Percentiles rank a stretch among this genome's conserved stretches.
Evolutionary conservation across 37 sponge, comb jelly and placozoan genomes (phyloP).

Genomic region (Cladorhizidae sp.): DNA sequence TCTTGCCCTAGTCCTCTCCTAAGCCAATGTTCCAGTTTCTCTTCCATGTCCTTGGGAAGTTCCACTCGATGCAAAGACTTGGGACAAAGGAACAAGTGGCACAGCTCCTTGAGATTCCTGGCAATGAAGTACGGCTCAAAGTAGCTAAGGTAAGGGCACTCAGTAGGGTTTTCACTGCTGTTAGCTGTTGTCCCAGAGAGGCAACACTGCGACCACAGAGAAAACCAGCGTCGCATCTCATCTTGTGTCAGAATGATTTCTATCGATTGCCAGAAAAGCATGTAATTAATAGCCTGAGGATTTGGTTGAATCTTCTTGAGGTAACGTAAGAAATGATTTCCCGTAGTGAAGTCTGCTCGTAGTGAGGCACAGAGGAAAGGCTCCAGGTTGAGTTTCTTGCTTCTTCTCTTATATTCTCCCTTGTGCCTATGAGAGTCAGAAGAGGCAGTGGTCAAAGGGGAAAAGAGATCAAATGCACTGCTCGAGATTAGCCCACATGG

Average conservation of each 20-base stretch:
- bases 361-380: conserved; percentile 58
- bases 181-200: neutral
- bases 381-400: neutral
- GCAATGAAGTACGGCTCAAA: conserved; percentile 30
- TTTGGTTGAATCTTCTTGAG: neutral
- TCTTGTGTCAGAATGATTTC: conserved; percentile 60
- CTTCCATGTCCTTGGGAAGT: conserved; percentile 24
- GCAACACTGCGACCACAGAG: no score
- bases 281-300: conserved; percentile 15
- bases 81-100: conserved; percentile 36
- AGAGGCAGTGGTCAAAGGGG: neutral
- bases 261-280: conserved; percentile 71
- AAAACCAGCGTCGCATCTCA: conserved; percentile 52
- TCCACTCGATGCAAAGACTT: conserved; percentile 14
- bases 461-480: conserved; percentile 4
- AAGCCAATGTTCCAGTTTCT: conserved; percentile 28
- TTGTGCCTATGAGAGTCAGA: neutral
- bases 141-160: conserved; percentile 25
- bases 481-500: neutral
- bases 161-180: no score
- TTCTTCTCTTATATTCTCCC: neutral
- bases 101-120: conserved; percentile 25
- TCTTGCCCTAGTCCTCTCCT: conserved; percentile 66
- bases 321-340: conserved; percentile 51
- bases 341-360: conserved; percentile 50